Base-by-base conservation (phyloP, 2,888 invertebrate species). In the Sycophila texana region DNA sequence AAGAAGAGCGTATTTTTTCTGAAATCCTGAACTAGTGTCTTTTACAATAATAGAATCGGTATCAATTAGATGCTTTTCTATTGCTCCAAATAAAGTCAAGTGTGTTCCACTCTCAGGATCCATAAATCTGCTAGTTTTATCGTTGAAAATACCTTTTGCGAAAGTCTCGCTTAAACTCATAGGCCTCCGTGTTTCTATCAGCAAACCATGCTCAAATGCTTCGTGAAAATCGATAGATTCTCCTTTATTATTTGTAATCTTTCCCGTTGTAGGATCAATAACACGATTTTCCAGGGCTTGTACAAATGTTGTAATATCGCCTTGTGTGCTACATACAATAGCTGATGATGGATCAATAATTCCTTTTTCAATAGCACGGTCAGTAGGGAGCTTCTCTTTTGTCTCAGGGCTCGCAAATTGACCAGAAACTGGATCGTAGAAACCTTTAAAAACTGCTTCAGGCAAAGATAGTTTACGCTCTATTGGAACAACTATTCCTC, bases 391-490 rank as follows among this genome's bases (percentile, higher is more conserved):
- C 88, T 95, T 94, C 89, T 96, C 95, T 85, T 94, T 94, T n/a
- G 94, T 95, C 85, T 94, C 93, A 2, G 96, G 95, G 88, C 95
- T 95, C 55, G 94, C 94, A 87, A 97, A 96, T 86, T 95, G 94
- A 66, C 97, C 97, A 53, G 95, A 94, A 85, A 94, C 93, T 0
- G 96, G 95, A 91, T 98, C 96, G 87, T 97, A 97, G 82, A 96
- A 94, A n/a, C 97, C 97, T 91, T 96, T 95, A 86, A 95, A 95
- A n/a, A 98, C 95, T 1, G 97, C 97, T 91, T 97, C 97, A 0
- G 96, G 96, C 47, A 97, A 92, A 80, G 96, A 96, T 82, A 96
- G 94, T 89, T 95, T 96, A 73, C 95, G 94, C 88, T 96, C 96
- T 58, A 96, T 95, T 12, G 96, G 95, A 7, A 97, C 93, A 71